phyloP scores from a whole-genome alignment of 2,113 vertebrate genomes.

The Acinonyx jubatus region DNA sequence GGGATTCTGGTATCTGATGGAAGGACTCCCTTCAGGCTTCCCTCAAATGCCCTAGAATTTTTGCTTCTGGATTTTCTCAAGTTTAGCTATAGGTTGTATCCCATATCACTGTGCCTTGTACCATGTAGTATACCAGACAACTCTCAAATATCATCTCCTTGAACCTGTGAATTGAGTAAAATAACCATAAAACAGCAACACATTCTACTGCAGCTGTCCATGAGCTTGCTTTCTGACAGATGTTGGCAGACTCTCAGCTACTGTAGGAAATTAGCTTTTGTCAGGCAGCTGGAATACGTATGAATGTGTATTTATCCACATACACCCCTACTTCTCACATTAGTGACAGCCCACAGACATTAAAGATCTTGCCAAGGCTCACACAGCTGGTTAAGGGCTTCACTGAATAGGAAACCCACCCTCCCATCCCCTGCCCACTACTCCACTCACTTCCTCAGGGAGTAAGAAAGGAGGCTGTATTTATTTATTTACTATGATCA shows the following conservation, averaged over 20 bases:
- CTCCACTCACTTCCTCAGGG: background rate
- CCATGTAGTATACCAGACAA: background rate
- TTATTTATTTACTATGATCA: background rate
- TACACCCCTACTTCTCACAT: background rate
- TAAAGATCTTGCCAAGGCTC: background rate
- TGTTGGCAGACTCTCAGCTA: background rate
- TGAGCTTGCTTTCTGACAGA: background rate
- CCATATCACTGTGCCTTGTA: background rate
- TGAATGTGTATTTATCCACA: background rate
- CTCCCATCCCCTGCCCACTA: background rate
- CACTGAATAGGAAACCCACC: background rate
- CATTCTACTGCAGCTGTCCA: background rate
- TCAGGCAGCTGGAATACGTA: background rate
- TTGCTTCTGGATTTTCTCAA: background rate
- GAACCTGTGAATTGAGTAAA: background rate
- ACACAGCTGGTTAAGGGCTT: background rate
- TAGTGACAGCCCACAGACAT: background rate
- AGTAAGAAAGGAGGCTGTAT: background rate
- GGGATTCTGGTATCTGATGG: background rate
- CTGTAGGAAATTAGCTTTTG: background rate
- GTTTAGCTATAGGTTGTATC: background rate
- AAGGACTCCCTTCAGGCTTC: background rate
- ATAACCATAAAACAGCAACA: background rate
- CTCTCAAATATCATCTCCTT: background rate
- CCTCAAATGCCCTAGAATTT: background rate